These are phyloP conservation scores for Gallinago media DNA, from an alignment of 2,113 vertebrate species.

Conservation along the genomic window DNA sequence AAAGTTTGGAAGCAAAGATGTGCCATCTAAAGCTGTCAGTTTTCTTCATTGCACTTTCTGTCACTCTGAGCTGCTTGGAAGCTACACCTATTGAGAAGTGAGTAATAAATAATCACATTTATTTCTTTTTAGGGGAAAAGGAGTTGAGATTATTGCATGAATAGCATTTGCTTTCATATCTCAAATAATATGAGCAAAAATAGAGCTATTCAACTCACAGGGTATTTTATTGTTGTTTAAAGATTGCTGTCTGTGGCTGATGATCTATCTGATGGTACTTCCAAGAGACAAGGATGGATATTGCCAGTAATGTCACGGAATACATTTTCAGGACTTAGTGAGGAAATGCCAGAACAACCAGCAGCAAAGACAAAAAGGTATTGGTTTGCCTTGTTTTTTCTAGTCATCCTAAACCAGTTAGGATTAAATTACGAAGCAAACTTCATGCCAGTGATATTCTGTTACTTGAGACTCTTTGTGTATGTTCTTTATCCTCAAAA, in stretches of 20 bases:
- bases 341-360: conserved; percentile 60
- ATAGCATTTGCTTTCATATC: not conserved
- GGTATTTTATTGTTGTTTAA: conserved; percentile 26
- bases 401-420: not conserved
- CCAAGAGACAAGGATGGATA: conserved; percentile 74
- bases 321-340: conserved; percentile 62
- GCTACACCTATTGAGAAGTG: conserved; percentile 85
- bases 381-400: not conserved
- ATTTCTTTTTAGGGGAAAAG: not conserved
- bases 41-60: conserved; percentile 78
- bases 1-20: conserved; percentile 74
- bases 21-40: conserved; percentile 77
- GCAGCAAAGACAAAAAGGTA: conserved; percentile 77
- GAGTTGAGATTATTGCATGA: not conserved
- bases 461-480: not conserved
- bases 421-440: not conserved
- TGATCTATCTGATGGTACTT: conserved; percentile 64
- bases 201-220: not conserved
- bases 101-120: conserved; percentile 30
- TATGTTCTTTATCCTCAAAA: not conserved
- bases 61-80: conserved; percentile 78
- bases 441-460: not conserved
- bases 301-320: conserved; percentile 70
- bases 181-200: not conserved
- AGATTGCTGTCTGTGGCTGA: conserved; percentile 34